A percentile compares a stretch with the other conserved stretches of the same genome.
These are phyloP conservation scores for Ethmia dodecea DNA, from an alignment of 2,888 invertebrate genomes.

Conservation along the genomic window DNA sequence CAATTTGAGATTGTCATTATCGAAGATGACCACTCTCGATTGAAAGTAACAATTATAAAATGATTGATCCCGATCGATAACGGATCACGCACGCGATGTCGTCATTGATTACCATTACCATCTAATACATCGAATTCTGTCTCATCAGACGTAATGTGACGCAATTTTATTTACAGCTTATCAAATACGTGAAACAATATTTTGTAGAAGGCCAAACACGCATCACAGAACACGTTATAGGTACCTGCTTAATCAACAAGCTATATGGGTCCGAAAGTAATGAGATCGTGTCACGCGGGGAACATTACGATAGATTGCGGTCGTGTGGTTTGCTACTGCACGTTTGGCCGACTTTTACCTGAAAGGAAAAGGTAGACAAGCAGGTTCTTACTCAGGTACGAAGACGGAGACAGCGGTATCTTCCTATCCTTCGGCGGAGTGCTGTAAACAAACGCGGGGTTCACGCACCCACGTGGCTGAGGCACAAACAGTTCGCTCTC, in stretches of 20 bases:
- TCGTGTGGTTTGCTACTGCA: constrained; percentile 1
- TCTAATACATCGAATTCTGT: background rate
- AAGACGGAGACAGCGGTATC: constrained; percentile 60
- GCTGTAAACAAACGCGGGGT: constrained; percentile 70
- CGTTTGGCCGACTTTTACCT: constrained; percentile 4
- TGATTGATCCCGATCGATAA: constrained; percentile 1
- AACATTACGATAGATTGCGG: background rate
- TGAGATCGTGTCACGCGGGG: constrained; percentile 3
- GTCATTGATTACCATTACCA: background rate
- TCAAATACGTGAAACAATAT: background rate
- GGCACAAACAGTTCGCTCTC: constrained; percentile 58
- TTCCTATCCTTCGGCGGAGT: constrained; percentile 71
- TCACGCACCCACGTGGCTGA: constrained; percentile 55
- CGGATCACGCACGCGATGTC: constrained; percentile 4
- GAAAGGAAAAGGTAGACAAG: background rate
- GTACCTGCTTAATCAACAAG: background rate
- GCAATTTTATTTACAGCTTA: background rate
- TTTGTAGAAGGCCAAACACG: constrained; percentile 1
- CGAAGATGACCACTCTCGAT: constrained; percentile 1
- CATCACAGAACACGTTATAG: background rate
- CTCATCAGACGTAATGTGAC: background rate
- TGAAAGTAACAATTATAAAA: constrained; percentile 1
- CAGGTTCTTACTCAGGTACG: constrained; percentile 64
- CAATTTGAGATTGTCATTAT: background rate
- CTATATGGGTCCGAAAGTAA: background rate